These are phyloP conservation scores for Turnix velox DNA, from an alignment of 2,113 vertebrate genomes.

Conservation along the genomic window DNA sequence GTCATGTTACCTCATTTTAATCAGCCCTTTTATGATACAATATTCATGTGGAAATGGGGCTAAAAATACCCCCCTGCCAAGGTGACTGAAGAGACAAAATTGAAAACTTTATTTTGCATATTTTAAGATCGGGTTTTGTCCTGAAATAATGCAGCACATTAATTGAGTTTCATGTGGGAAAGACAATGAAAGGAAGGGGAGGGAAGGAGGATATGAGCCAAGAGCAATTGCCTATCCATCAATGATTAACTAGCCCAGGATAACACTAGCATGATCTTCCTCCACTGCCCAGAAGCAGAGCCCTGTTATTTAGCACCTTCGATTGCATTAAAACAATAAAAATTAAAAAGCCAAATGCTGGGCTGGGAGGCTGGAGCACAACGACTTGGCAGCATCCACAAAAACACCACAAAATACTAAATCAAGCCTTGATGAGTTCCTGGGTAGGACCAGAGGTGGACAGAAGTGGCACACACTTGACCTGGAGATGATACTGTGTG, in stretches of 20 bases:
- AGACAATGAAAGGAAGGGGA: not conserved
- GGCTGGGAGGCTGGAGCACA: not conserved
- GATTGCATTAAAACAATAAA: not conserved
- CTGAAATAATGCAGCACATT: conserved; percentile 9
- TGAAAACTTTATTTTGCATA: conserved; percentile 47
- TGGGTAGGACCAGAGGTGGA: not conserved
- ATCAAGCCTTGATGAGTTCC: not conserved
- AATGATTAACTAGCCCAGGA: conserved; percentile 35
- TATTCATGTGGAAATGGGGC: conserved; percentile 46
- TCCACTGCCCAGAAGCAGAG: not conserved
- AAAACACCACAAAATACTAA: not conserved
- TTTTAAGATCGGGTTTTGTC: conserved; percentile 19
- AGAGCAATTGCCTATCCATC: not conserved
- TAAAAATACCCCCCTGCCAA: conserved; percentile 52
- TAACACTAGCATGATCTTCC: not conserved
- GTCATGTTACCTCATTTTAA: conserved; percentile 51
- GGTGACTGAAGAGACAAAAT: conserved; percentile 29
- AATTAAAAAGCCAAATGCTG: not conserved
- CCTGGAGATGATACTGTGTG: not conserved
- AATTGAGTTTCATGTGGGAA: not conserved
- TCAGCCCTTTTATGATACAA: conserved; percentile 42
- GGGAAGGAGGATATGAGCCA: not conserved
- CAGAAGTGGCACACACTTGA: not conserved
- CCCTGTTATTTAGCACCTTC: not conserved
- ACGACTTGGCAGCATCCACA: not conserved